Conservation (phyloP, 92 coral and sea anemone genomes). For the Siderastrea siderea region DNA sequence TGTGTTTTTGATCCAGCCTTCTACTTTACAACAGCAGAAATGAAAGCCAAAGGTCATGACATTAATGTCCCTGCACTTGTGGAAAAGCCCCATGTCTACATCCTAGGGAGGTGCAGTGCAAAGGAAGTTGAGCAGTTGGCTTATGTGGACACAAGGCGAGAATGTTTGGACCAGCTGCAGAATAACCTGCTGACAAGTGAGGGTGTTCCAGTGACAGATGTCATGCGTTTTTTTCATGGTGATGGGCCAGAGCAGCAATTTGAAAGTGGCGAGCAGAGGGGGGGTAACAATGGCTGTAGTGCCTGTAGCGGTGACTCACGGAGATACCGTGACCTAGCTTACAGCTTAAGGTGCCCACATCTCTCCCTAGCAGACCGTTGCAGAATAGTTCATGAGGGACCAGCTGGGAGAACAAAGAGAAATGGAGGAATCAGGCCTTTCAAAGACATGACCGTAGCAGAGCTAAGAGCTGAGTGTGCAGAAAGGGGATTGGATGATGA, state of each 20-base stretch:
- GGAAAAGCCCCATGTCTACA: conserved; percentile 48
- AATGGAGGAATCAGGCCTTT: conserved; percentile 50
- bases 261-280: conserved; percentile 52
- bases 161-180: conserved; percentile 39
- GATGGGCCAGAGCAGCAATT: conserved; percentile 49
- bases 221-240: conserved; percentile 47
- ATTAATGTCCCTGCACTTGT: conserved; percentile 52
- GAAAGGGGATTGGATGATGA: conserved; percentile 13
- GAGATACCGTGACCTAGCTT: conserved; percentile 27
- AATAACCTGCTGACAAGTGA: conserved; percentile 19
- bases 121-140: conserved; percentile 51
- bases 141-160: conserved; percentile 44
- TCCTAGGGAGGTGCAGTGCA: conserved; percentile 54
- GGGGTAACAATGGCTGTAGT: conserved; percentile 54
- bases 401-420: conserved; percentile 25
- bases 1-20: conserved; percentile 54
- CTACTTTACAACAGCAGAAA: conserved; percentile 40
- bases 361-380: conserved; percentile 35
- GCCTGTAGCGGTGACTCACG: conserved; percentile 31
- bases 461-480: conserved; percentile 4
- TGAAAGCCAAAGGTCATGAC: conserved; percentile 6
- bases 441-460: conserved; percentile 29
- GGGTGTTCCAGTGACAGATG: conserved; percentile 20
- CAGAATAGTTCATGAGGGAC: conserved; percentile 16
- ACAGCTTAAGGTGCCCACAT: conserved; percentile 14